Base-by-base conservation (phyloP, 1,140 invertebrate species). In the Drosophila lacertosa region DNA sequence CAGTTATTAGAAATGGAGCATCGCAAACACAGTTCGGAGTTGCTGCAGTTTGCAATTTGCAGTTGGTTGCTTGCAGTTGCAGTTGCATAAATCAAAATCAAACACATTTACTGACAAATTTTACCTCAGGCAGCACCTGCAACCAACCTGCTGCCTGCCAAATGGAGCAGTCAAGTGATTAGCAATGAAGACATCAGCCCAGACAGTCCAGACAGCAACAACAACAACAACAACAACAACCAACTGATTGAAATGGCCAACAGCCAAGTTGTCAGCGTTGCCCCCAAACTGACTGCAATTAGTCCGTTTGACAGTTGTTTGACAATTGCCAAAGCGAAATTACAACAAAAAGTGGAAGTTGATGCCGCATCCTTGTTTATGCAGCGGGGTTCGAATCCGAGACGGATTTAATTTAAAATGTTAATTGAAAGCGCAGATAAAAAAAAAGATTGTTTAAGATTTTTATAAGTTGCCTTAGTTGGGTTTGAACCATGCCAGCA, bases 61-160 rank as follows among this genome's bases (percentile, higher is more conserved):
- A 55, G 72, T 70, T 54, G n/a, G n/a, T n/a, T n/a, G n/a, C n/a
- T 51, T 62, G 55, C 51, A 58, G 74, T 64, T 78, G 75, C 71
- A 66, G 76, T 84, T 84, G 80, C 80, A 83, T 83, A 84, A 83
- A 83, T 83, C 80, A 83, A 83, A 83, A 79, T 83, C 75, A 83
- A 83, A 83, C 82, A 76, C 80, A 84, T 83, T 84, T 72, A 66
- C 72, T 47, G 51, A 18, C 42, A 13, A 40, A 47, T 63, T 63
- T 69, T n/a, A 33, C 66, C 9, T 13, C 35, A 11, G 53, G 48
- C 55, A 13, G 35, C 35, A 44, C 20, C 26, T 37, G 55, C 40
- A 20, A 20, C 9, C 48, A 29, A 29, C 7, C 10, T 5, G 58
- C 40, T 48, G 45, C 51, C 54, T 60, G 65, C 55, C 63, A 81